A percentile compares a stretch with the other conserved stretches of the same genome.
phyloP scores from a whole-genome alignment of 2,113 vertebrate genomes.

The Tretioscincus oriximinensis region DNA sequence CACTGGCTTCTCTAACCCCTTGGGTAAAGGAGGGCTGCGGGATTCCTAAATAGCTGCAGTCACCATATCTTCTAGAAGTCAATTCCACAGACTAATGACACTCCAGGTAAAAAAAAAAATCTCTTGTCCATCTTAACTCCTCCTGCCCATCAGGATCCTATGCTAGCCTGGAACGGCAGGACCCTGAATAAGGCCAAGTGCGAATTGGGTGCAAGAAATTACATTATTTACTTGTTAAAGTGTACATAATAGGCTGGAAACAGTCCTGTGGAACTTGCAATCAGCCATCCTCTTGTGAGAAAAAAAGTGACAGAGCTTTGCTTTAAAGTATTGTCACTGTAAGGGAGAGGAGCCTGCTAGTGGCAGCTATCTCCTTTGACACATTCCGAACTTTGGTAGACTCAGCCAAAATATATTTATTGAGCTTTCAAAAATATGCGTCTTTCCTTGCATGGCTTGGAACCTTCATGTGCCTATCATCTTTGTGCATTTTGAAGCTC shows the following conservation, averaged over 20 bases:
- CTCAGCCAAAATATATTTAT: background rate
- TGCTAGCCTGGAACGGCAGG: too few relatives aligned
- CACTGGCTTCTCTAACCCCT: too few relatives aligned
- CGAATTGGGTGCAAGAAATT: background rate
- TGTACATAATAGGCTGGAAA: background rate
- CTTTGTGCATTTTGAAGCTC: background rate
- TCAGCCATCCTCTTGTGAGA: background rate
- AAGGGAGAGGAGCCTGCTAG: background rate
- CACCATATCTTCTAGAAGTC: too few relatives aligned
- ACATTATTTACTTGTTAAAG: background rate
- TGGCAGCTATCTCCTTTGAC: background rate
- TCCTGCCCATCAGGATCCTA: too few relatives aligned
- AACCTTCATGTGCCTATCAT: background rate
- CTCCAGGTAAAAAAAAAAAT: too few relatives aligned
- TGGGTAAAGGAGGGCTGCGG: too few relatives aligned
- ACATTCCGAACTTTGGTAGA: background rate
- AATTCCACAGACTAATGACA: too few relatives aligned
- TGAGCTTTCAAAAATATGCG: background rate
- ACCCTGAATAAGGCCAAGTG: too few relatives aligned
- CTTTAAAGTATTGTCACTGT: background rate
- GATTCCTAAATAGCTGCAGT: too few relatives aligned
- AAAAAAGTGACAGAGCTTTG: background rate
- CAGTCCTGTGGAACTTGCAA: background rate
- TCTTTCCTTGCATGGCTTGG: background rate
- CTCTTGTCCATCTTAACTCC: too few relatives aligned